These are phyloP conservation scores for Ailurus styani DNA, from an alignment of 2,113 vertebrate genomes.

Conservation along the genomic window DNA sequence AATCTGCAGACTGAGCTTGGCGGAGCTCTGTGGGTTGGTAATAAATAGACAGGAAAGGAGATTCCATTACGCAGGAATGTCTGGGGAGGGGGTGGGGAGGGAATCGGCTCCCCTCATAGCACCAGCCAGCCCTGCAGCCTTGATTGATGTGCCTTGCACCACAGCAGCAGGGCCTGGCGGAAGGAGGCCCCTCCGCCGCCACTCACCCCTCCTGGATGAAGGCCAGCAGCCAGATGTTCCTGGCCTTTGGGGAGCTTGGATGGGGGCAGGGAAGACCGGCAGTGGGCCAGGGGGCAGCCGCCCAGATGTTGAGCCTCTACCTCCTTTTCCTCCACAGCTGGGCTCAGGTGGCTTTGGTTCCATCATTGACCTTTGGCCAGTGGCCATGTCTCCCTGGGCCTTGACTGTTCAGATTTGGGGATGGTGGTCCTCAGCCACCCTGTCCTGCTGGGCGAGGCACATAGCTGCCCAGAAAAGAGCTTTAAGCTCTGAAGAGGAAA, in stretches of 20 bases:
- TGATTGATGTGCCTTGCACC: slow-evolving; percentile 67
- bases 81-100: slow-evolving; percentile 41
- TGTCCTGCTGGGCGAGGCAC: not conserved
- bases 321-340: not conserved
- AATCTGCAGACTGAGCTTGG: slow-evolving; percentile 35
- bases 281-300: slow-evolving; percentile 23
- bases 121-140: slow-evolving; percentile 46
- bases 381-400: not conserved
- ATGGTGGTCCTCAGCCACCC: not conserved
- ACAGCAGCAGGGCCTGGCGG: slow-evolving; percentile 49
- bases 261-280: slow-evolving; percentile 55
- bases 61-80: slow-evolving; percentile 74
- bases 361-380: not conserved
- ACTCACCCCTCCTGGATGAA: slow-evolving; percentile 64
- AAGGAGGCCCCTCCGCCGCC: slow-evolving; percentile 55
- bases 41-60: slow-evolving; percentile 69
- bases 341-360: not conserved
- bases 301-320: not conserved
- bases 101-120: slow-evolving; percentile 1
- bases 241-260: not conserved
- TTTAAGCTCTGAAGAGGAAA: not conserved
- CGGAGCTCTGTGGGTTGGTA: slow-evolving; percentile 49
- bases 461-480: not conserved
- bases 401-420: not conserved
- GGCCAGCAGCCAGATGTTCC: slow-evolving; percentile 75